Conservation (phyloP, 2,888 invertebrate genomes). For the Brachylomia viminalis region DNA sequence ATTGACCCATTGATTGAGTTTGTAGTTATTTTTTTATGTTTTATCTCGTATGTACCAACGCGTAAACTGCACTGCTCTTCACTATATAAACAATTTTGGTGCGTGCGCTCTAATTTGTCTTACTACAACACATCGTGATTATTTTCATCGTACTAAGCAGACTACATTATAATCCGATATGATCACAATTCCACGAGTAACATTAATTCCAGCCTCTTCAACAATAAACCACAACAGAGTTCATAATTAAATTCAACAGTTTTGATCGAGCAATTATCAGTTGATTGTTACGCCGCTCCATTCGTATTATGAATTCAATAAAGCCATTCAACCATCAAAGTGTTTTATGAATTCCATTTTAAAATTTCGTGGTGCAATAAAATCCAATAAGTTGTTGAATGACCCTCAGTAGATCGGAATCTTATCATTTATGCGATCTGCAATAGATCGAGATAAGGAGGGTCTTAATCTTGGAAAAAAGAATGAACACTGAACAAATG, state of each 20-base stretch:
- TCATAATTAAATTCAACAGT: constrained; percentile 35
- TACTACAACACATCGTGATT: not conserved
- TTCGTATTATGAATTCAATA: constrained; percentile 26
- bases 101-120: not conserved
- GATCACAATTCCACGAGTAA: not conserved
- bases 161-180: not conserved
- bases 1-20: not conserved
- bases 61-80: not conserved
- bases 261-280: constrained; percentile 30
- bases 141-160: not conserved
- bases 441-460: constrained; percentile 32
- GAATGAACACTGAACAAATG: not conserved
- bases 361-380: constrained; percentile 41
- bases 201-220: constrained; percentile 2
- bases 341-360: constrained; percentile 20
- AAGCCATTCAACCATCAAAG: constrained; percentile 28
- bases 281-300: constrained; percentile 13
- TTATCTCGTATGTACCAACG: too few relatives aligned
- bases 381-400: constrained; percentile 51
- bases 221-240: constrained; percentile 4
- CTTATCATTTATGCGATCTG: constrained; percentile 50
- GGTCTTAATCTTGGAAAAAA: constrained; percentile 2
- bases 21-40: too few relatives aligned
- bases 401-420: constrained; percentile 34
- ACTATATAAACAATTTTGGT: not conserved